phyloP scores from a whole-genome alignment of 2,113 vertebrate species.

The Ranitomeya variabilis region DNA sequence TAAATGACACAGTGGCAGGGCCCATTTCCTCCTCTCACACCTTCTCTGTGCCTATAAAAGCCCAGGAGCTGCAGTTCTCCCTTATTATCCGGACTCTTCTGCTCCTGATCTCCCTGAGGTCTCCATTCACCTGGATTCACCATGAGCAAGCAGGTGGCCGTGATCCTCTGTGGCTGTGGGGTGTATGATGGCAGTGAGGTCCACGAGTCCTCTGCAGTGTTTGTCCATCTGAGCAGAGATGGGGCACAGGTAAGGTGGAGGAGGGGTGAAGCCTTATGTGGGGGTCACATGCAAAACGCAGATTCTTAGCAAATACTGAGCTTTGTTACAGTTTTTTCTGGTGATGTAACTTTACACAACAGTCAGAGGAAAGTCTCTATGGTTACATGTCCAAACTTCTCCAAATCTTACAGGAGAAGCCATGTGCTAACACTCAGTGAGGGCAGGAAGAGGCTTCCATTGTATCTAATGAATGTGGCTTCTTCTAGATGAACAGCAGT shows the following conservation, averaged over 20 bases:
- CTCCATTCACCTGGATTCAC: too few species aligned
- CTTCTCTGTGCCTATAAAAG: slow-evolving; percentile 10
- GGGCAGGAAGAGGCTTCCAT: background rate
- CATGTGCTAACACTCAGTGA: background rate
- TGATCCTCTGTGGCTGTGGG: slow-evolving; percentile 83
- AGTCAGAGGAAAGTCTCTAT: background rate
- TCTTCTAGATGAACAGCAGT: background rate
- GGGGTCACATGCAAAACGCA: background rate
- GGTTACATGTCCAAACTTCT: background rate
- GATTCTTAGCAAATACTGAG: background rate
- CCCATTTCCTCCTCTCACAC: background rate
- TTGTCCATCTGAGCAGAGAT: slow-evolving; percentile 84
- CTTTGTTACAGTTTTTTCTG: background rate
- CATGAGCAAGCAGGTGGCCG: slow-evolving; percentile 80
- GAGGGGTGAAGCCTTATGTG: too few species aligned
- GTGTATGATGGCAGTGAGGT: slow-evolving; percentile 84
- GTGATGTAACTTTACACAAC: background rate
- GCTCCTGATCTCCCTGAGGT: background rate
- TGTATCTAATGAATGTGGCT: background rate
- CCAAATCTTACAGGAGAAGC: background rate
- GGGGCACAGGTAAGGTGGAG: slow-evolving; percentile 77
- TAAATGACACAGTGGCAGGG: background rate
- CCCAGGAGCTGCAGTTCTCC: background rate
- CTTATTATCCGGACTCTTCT: background rate
- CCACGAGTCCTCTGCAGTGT: slow-evolving; percentile 81